Evolutionary conservation across 2,888 invertebrate genomes (phyloP).

Genomic region (Lissocephala sabroskyi): DNA sequence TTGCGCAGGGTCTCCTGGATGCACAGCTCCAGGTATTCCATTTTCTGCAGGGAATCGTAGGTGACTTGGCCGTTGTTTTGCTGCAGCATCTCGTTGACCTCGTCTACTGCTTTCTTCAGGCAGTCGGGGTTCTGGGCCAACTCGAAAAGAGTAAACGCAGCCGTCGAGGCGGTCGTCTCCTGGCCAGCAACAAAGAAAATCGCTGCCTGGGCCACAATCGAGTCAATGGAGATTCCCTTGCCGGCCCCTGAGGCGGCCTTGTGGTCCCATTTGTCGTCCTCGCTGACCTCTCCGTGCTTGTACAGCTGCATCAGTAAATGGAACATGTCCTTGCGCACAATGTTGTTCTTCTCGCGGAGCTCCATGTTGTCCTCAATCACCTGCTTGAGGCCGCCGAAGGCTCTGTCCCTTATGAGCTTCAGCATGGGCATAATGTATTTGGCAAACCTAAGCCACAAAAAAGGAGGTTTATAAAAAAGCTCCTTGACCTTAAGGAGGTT

Average conservation of each 20-base stretch:
- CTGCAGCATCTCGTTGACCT: constrained; percentile 58
- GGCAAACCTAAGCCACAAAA: too few species aligned
- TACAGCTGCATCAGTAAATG: constrained; percentile 71
- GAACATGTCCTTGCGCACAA: constrained; percentile 71
- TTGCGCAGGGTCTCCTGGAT: constrained; percentile 63
- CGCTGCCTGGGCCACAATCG: constrained; percentile 63
- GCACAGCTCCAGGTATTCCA: constrained; percentile 71
- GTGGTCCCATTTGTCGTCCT: constrained; percentile 47
- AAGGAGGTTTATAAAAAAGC: too few species aligned
- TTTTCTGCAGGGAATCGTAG: constrained; percentile 68
- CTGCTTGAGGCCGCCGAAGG: too few species aligned
- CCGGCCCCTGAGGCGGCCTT: constrained; percentile 27
- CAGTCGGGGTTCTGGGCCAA: constrained; percentile 68
- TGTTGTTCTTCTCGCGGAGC: constrained; percentile 66
- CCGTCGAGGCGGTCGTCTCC: constrained; percentile 70
- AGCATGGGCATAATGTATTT: too few species aligned
- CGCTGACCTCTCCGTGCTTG: constrained; percentile 57
- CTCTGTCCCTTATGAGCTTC: too few species aligned
- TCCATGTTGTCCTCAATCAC: constrained; percentile 67
- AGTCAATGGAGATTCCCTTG: constrained; percentile 53
- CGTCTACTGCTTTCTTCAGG: constrained; percentile 58
- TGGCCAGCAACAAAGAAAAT: constrained; percentile 72
- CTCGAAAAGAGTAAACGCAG: constrained; percentile 67
- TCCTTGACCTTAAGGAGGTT: too few species aligned
- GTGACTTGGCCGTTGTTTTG: constrained; percentile 44